A percentile compares a stretch with the other conserved stretches of the same genome.
These are phyloP conservation scores for Aricia artaxerxes DNA, from an alignment of 2,888 invertebrate species.

Conservation along the genomic window DNA sequence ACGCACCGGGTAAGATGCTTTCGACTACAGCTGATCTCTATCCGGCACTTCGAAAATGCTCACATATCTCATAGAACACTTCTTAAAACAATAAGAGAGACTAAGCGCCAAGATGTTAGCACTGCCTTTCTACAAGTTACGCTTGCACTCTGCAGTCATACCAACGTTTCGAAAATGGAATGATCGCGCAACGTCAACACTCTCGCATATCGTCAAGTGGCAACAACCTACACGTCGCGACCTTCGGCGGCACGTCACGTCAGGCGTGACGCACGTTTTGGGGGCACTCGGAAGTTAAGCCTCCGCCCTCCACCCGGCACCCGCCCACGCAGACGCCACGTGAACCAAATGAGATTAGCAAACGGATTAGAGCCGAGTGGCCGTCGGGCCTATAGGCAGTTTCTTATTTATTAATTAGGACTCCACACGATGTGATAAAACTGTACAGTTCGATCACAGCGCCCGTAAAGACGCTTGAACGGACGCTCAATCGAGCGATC, in stretches of 20 bases:
- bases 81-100: too few species aligned
- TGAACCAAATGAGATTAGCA: conserved; percentile 51
- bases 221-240: conserved; percentile 26
- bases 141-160: too few species aligned
- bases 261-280: conserved; percentile 56
- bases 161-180: too few species aligned
- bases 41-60: too few species aligned
- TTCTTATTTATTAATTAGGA: conserved; percentile 7
- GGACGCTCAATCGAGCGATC: too few species aligned
- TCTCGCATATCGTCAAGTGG: conserved; percentile 13
- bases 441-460: too few species aligned
- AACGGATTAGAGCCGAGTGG: conserved; percentile 44
- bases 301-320: conserved; percentile 53
- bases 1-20: too few species aligned
- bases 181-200: not conserved
- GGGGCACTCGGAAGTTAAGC: conserved; percentile 51
- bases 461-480: too few species aligned
- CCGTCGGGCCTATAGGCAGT: conserved; percentile 31
- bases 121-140: too few species aligned
- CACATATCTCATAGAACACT: too few species aligned
- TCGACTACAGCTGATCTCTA: too few species aligned
- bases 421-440: not conserved
- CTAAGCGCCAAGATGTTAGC: too few species aligned
- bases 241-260: conserved; percentile 37
- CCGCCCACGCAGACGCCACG: conserved; percentile 52